phyloP scores from a whole-genome alignment of 1,140 invertebrate species.

The Panonychus citri region DNA sequence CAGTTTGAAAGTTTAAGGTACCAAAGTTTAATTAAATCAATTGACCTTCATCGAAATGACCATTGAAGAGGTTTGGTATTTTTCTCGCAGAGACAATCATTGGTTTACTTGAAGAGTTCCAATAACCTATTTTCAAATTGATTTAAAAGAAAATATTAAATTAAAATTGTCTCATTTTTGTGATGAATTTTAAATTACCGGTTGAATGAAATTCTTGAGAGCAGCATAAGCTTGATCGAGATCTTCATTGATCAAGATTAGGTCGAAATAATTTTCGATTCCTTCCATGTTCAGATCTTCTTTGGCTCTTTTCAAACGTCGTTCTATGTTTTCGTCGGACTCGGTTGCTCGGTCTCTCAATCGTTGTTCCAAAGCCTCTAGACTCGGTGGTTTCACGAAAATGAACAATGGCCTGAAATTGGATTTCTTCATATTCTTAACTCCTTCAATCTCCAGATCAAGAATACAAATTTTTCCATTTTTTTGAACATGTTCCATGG shows the following conservation, averaged over 20 bases:
- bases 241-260: slow-evolving; percentile 71
- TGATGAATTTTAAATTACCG: too few species aligned
- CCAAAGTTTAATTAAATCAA: too few species aligned
- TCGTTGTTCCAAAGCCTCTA: slow-evolving; percentile 46
- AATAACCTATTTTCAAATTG: too few species aligned
- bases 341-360: slow-evolving; percentile 59
- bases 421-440: slow-evolving; percentile 65
- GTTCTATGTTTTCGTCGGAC: slow-evolving; percentile 54
- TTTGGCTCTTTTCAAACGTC: slow-evolving; percentile 43
- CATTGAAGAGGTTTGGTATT: too few species aligned
- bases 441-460: slow-evolving; percentile 90
- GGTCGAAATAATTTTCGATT: slow-evolving; percentile 48
- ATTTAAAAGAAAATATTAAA: too few species aligned
- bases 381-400: slow-evolving; percentile 77
- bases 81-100: too few species aligned
- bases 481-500: slow-evolving; percentile 52
- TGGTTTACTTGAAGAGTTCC: too few species aligned
- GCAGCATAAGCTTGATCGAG: slow-evolving; percentile 57
- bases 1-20: too few species aligned
- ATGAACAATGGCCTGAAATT: slow-evolving; percentile 59
- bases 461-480: slow-evolving; percentile 71
- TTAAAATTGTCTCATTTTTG: too few species aligned
- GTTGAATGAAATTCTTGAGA: background rate
- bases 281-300: slow-evolving; percentile 57
- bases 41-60: too few species aligned